Conservation (phyloP, 2,797 vertebrate genomes). For the Acropternis orthonyx region DNA sequence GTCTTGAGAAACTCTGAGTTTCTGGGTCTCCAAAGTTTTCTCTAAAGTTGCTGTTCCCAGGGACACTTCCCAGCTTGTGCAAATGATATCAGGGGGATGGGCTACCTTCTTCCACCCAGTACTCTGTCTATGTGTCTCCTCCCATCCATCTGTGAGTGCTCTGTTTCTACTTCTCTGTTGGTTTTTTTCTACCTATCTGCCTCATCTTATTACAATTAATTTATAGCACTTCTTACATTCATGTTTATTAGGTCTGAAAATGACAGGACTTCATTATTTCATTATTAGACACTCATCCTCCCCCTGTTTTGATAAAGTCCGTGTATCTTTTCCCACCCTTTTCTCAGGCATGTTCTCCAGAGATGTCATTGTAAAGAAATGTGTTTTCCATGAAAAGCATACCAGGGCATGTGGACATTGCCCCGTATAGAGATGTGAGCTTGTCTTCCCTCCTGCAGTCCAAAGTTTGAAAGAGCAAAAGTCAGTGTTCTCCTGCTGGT, state of each 20-base stretch:
- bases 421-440: neutral
- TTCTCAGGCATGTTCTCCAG: neutral
- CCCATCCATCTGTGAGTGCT: neutral
- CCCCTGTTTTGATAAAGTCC: neutral
- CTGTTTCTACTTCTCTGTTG: neutral
- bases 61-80: neutral
- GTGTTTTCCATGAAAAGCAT: neutral
- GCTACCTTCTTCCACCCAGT: neutral
- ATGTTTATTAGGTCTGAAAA: neutral
- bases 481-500: neutral
- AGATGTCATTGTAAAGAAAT: neutral
- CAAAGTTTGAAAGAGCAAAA: conserved; percentile 65
- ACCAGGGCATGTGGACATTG: neutral
- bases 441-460: conserved; percentile 27
- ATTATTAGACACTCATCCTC: neutral
- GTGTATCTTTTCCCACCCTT: neutral
- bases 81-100: neutral
- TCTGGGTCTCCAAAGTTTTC: neutral
- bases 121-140: neutral
- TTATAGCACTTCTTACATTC: neutral
- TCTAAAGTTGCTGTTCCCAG: neutral
- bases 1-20: neutral
- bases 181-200: neutral
- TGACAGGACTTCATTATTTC: neutral
- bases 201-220: neutral